These are phyloP conservation scores for Hybognathus amarus DNA, from an alignment of 2,797 vertebrate genomes.

Conservation along the genomic window DNA sequence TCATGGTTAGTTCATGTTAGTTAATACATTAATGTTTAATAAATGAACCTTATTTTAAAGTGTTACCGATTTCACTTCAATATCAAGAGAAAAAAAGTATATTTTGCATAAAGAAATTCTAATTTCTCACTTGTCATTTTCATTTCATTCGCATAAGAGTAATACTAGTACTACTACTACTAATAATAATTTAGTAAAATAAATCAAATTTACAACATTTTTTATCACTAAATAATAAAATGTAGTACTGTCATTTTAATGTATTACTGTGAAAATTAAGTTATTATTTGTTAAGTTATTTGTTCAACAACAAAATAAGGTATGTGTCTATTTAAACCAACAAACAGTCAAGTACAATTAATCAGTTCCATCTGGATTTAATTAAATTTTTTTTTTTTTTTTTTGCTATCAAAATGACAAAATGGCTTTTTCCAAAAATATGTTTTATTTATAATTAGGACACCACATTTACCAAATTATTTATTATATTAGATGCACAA, in stretches of 20 bases:
- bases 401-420: neutral
- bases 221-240: no score
- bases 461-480: neutral
- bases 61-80: conserved; percentile 3
- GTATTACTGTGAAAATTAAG: neutral
- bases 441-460: neutral
- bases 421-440: neutral
- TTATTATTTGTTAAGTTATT: no score
- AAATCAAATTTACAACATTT: no score
- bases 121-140: neutral
- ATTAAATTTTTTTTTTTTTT: neutral
- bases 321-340: neutral
- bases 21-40: no score
- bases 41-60: no score
- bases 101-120: neutral
- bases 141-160: neutral
- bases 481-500: neutral
- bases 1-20: no score
- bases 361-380: neutral
- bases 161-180: neutral
- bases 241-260: neutral
- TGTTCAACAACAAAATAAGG: neutral
- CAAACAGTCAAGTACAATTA: neutral
- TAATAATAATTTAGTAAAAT: neutral
- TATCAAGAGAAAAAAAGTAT: neutral